Evolutionary conservation across 2,113 vertebrate genomes (phyloP), one percentile per base, ranked within the genome.

Genomic region (Ammodytes dubius): DNA sequence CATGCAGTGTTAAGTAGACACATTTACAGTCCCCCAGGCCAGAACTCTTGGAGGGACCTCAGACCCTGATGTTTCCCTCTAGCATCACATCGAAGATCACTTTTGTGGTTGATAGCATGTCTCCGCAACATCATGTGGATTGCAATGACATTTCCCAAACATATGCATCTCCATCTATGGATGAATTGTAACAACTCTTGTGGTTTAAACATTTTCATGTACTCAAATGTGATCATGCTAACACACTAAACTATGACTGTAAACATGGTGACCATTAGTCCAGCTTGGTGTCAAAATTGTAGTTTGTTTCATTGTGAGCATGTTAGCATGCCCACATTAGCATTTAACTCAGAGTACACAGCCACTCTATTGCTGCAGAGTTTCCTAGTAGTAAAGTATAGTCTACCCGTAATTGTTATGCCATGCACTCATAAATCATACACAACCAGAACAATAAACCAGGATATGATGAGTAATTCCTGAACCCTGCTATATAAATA

Each of bases 391-490:
- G 15, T 53, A 46, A 42, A 40, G 7, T 53, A 11, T 12, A 57
- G 49, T n/a, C 8, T 35, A 7, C 4, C 27, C 35, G 17, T 35
- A 67, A 9, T 53, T 70, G 40, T 27, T 9, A 54, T 35, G 50
- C 11, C 37, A 42, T 19, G 42, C 63, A 37, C 49, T 52, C 14
- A 37, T 1, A 15, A 12, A 37, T 5, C 10, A 64, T 9, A 13
- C 27, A 68, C 10, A 7, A 43, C 19, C 68, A 7, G 60, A 35
- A 47, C 7, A 56, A 19, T 37, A 5, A 27, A 52, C 46, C 45
- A 65, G 66, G 67, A 37, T 43, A 0, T 43, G 47, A 63, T 57
- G n/a, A 84, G 27, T 46, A n/a, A 59, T 79, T 64, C 27, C 42
- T 5, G 2, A 1, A 47, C 40, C 14, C 37, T 70, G 8, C 17